Percentiles rank a stretch among this genome's conserved stretches.
phyloP scores from a whole-genome alignment of 2,113 vertebrate genomes.

The Solea senegalensis region DNA sequence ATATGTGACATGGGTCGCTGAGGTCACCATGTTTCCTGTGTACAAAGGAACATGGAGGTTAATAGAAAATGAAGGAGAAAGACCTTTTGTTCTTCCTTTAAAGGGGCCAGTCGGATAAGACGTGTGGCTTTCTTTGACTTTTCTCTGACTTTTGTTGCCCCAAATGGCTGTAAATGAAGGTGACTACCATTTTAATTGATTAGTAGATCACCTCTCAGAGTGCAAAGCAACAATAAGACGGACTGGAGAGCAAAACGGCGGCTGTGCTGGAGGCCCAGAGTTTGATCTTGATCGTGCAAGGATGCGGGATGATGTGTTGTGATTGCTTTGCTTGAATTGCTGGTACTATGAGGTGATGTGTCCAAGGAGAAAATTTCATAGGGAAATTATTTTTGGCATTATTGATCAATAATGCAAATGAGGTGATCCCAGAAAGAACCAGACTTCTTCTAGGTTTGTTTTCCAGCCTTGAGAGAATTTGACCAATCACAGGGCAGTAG shows the following conservation, averaged over 20 bases:
- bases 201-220: conserved; percentile 24
- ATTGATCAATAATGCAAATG: too few relatives aligned
- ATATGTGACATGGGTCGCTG: conserved; percentile 69
- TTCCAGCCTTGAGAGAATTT: too few relatives aligned
- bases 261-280: conserved; percentile 1
- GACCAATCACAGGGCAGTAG: too few relatives aligned
- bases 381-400: too few relatives aligned
- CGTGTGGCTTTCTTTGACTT: conserved; percentile 67
- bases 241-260: conserved; percentile 32
- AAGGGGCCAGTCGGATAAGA: conserved; percentile 67
- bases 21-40: conserved; percentile 72
- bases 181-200: conserved; percentile 61
- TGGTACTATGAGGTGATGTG: background rate
- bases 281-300: conserved; percentile 29
- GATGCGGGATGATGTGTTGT: background rate
- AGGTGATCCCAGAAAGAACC: too few relatives aligned
- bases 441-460: too few relatives aligned
- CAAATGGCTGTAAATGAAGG: conserved; percentile 56
- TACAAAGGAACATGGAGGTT: conserved; percentile 67
- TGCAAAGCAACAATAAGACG: conserved; percentile 39
- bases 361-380: background rate
- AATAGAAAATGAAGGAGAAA: conserved; percentile 74
- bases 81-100: conserved; percentile 72
- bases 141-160: conserved; percentile 70
- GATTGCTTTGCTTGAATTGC: background rate